Evolutionary conservation across 2,888 invertebrate genomes (phyloP), one percentile per base, ranked within the genome.

Genomic region (Ptilodon capucinus): DNA sequence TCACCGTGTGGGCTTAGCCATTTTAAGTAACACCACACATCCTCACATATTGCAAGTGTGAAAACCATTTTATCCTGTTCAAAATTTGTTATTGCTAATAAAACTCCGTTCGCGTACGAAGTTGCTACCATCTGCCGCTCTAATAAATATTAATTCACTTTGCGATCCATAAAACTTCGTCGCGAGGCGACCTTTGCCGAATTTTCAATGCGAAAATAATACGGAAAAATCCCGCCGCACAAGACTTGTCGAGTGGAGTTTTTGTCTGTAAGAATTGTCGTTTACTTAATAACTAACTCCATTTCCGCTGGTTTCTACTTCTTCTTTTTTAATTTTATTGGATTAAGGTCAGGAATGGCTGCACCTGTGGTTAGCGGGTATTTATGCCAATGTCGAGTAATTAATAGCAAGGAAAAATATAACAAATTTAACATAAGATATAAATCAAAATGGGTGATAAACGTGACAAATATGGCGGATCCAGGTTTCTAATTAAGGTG

Each of bases 101-200:
- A 40, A 40, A 40, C 25, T 40, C 5, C 4, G 16, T 40, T 25
- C 4, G 19, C 40, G 4, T 23, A 4, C 23, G n/a, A 40, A 40
- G 40, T 43, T 39, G 40, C 3, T 8, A 17, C 35, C 34, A 9
- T 35, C 21, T 39, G 52, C 51, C 48, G 40, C 52, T 57, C 45
- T 45, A 52, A 48, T 48, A 46, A 48, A 40, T 43, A 52, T 52
- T 52, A 56, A 46, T 48, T 45, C 44, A 47, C 48, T 57, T 52
- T 39, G 38, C 28, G 30, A 44, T 40, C 46, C 45, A 28, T 40
- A 18, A 23, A 21, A 30, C 39, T 40, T 40, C 8, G 13, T 25
- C n/a, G 19, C 38, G 38, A 8, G 38, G 19, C 38, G 38, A 19
- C 38, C 40, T 40, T 40, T 16, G 8, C 16, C 14, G 16, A 28